phyloP scores from a whole-genome alignment of 2,888 invertebrate genomes.

The Agapostemon virescens region DNA sequence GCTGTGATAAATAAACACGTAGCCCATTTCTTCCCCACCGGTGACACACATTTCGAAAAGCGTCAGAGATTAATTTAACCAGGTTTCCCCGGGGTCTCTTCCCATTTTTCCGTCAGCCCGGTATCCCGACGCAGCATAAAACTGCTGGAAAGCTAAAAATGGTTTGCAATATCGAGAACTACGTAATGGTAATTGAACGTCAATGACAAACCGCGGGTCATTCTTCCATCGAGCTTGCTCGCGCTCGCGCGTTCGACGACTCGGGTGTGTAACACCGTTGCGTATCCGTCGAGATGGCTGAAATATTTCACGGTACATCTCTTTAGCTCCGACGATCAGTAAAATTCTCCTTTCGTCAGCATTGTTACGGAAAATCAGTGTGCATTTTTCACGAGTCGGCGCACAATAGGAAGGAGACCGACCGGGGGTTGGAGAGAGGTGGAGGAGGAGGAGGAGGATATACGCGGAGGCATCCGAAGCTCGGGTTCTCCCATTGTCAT shows the following conservation, averaged over 20 bases:
- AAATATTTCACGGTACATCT: conserved; percentile 59
- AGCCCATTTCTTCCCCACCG: neutral
- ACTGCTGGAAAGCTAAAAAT: neutral
- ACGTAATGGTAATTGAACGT: conserved; percentile 28
- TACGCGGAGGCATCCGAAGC: conserved; percentile 50
- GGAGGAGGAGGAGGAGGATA: neutral
- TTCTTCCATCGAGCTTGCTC: too few relatives aligned
- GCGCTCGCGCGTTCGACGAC: neutral
- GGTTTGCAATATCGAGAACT: neutral
- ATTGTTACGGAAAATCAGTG: conserved; percentile 70
- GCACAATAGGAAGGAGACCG: conserved; percentile 60
- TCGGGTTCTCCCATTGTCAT: conserved; percentile 63
- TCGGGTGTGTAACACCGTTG: neutral
- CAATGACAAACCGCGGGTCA: conserved; percentile 19
- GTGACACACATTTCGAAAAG: neutral
- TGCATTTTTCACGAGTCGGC: conserved; percentile 68
- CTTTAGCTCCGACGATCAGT: conserved; percentile 62
- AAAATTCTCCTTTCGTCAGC: conserved; percentile 67
- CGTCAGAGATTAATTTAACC: neutral
- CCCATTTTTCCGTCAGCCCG: neutral
- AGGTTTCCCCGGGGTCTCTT: neutral
- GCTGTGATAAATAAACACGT: neutral
- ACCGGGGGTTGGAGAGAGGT: conserved; percentile 17
- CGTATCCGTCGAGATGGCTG: conserved; percentile 32
- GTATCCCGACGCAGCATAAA: neutral